Percentiles rank a stretch among this genome's conserved stretches.
phyloP scores from a whole-genome alignment of 2,113 vertebrate genomes.

The Prolemur simus region DNA sequence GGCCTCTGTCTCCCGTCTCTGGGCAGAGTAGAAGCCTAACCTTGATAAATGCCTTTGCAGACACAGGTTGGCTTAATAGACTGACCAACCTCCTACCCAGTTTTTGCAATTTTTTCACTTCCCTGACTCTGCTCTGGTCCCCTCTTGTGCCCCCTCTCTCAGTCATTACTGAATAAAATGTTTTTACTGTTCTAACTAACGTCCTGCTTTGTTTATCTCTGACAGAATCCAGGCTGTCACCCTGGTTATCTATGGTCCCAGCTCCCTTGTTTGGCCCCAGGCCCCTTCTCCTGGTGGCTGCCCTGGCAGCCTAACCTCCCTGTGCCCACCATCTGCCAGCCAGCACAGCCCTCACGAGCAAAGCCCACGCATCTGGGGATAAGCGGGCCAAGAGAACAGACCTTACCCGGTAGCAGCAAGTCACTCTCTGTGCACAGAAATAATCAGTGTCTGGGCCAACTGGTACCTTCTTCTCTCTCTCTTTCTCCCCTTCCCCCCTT shows the following conservation, averaged over 20 bases:
- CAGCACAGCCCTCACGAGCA: background rate
- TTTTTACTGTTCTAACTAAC: background rate
- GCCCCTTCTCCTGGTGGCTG: background rate
- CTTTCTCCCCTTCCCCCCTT: background rate
- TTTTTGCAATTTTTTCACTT: background rate
- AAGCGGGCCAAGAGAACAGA: background rate
- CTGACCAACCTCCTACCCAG: background rate
- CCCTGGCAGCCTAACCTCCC: background rate
- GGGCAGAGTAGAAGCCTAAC: background rate
- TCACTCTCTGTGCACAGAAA: background rate
- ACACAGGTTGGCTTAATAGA: background rate
- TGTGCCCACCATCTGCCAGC: background rate
- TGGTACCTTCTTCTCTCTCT: background rate
- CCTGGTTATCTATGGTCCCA: background rate
- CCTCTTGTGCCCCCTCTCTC: background rate
- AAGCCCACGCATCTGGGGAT: background rate
- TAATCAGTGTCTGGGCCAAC: background rate
- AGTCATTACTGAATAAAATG: background rate
- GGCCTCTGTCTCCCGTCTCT: background rate
- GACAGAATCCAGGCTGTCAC: background rate
- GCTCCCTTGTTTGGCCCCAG: background rate
- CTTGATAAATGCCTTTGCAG: background rate
- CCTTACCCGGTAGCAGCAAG: background rate
- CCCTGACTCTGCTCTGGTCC: background rate
- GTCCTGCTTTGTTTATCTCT: background rate